Conservation (phyloP, 2,797 vertebrate species). For the Odontamblyopus lacepedii region DNA sequence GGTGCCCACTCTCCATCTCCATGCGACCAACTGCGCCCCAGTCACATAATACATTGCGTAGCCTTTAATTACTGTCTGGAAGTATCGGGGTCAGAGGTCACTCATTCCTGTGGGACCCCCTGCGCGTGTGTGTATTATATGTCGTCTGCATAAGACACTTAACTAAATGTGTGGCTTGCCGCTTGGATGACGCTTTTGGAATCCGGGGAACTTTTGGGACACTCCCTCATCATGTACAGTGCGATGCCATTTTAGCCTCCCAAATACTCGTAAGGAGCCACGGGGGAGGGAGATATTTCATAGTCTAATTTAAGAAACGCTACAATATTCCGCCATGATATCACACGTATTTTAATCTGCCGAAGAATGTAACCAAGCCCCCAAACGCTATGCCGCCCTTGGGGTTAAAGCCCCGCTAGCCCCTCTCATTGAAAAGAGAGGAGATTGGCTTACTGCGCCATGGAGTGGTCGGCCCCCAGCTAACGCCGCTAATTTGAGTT, state of each 20-base stretch:
- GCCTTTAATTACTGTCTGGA: slow-evolving; percentile 73
- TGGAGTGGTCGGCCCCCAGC: slow-evolving; percentile 37
- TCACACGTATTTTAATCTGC: slow-evolving; percentile 47
- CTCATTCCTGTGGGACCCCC: slow-evolving; percentile 57
- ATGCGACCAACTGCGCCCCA: slow-evolving; percentile 62
- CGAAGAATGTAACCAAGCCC: slow-evolving; percentile 46
- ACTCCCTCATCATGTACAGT: slow-evolving; percentile 45
- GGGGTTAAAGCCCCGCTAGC: slow-evolving; percentile 47
- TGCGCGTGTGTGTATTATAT: slow-evolving; percentile 34
- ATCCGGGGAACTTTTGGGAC: slow-evolving; percentile 35
- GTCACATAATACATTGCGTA: slow-evolving; percentile 71
- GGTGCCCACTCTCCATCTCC: slow-evolving; percentile 53
- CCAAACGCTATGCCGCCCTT: slow-evolving; percentile 42
- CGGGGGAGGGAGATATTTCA: slow-evolving; percentile 32
- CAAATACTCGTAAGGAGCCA: slow-evolving; percentile 41
- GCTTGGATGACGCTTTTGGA: slow-evolving; percentile 34
- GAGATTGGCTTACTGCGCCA: slow-evolving; percentile 55
- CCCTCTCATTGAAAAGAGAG: slow-evolving; percentile 53
- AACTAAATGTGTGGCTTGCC: slow-evolving; percentile 30
- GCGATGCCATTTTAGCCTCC: slow-evolving; percentile 46
- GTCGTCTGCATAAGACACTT: slow-evolving; percentile 25
- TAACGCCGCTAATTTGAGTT: slow-evolving; percentile 48
- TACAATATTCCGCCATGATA: slow-evolving; percentile 47
- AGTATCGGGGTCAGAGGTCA: slow-evolving; percentile 65
- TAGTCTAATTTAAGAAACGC: slow-evolving; percentile 59